A percentile compares a stretch with the other conserved stretches of the same genome.
Evolutionary conservation across 2,888 invertebrate genomes (phyloP).

Genomic region (Mystacides longicornis): DNA sequence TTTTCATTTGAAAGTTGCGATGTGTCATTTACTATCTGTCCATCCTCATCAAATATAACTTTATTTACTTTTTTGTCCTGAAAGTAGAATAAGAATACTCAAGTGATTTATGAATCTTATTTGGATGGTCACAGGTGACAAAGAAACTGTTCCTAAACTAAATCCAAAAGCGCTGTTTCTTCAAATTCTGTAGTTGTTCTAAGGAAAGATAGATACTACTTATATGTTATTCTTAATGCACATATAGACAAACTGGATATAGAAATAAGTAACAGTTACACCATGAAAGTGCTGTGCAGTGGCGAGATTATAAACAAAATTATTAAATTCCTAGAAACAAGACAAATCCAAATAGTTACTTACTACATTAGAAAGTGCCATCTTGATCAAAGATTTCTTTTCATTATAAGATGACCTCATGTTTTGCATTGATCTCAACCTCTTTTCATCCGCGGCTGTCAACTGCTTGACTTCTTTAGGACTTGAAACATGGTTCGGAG

Average conservation of each 20-base stretch:
- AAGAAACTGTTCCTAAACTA: too few species aligned
- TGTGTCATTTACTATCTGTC: constrained; percentile 16
- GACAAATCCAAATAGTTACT: constrained; percentile 30
- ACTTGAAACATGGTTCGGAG: background rate
- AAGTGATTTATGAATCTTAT: too few species aligned
- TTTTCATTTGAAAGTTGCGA: background rate
- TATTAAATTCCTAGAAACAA: too few species aligned
- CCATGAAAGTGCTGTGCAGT: too few species aligned
- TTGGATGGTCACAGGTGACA: too few species aligned
- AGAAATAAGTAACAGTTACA: too few species aligned
- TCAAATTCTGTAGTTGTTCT: too few species aligned
- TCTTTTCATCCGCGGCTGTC: constrained; percentile 53
- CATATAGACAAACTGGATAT: too few species aligned
- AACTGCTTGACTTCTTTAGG: constrained; percentile 2
- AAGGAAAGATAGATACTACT: too few species aligned
- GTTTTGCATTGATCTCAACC: constrained; percentile 57
- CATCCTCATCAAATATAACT: constrained; percentile 52
- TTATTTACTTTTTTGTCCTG: constrained; percentile 54
- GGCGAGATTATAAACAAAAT: too few species aligned
- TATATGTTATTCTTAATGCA: too few species aligned
- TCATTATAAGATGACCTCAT: constrained; percentile 57
- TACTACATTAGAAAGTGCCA: constrained; percentile 56
- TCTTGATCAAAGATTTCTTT: constrained; percentile 57
- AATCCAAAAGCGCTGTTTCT: too few species aligned
- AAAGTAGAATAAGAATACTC: constrained; percentile 27